Base-by-base conservation (phyloP, 2,888 invertebrate species). In the Molanna angustata region DNA sequence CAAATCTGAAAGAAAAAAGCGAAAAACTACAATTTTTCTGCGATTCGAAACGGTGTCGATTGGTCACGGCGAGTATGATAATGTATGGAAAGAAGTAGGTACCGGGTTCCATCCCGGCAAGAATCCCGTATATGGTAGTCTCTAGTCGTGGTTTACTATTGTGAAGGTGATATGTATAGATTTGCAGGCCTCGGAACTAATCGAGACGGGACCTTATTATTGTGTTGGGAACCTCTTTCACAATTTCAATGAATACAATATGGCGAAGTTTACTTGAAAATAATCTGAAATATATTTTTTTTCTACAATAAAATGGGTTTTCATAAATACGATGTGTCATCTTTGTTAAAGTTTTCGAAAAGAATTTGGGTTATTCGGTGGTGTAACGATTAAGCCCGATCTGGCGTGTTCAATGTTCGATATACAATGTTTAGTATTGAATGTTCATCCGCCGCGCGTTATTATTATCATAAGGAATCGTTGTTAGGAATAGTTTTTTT, bases 1-100 rank as follows among this genome's bases (percentile, higher is more conserved):
- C 71, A 76, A 77, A 77, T 76, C 72, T 69, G 65, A 71, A 74
- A 76, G 77, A 76, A 76, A 76, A 73, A 74, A 76, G 75, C 77
- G 76, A 76, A 73, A 76, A 77, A 77, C 77, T 76, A 72, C 73
- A 73, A 76, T 75, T 74, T 76, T 76, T 74, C 75, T 72, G 75
- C 74, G 67, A 76, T 77, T 77, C 73, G 77, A 65, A 67, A 68
- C 75, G 69, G 66, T 47, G 33, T 44, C 44, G 31, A 49, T 58
- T 44, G 17, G 58, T 53, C 56, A 58, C 55, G 58, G 21, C 47
- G 4, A n/a, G n/a, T n/a, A n/a, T n/a, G n/a, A n/a, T n/a, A n/a
- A n/a, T n/a, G n/a, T n/a, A n/a, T n/a, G n/a, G n/a, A n/a, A n/a
- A n/a, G n/a, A n/a, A n/a, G n/a, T n/a, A n/a, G n/a, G n/a, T n/a